Evolutionary conservation across 2,797 vertebrate species (phyloP).

Genomic region (Melanotaenia pygmaea): DNA sequence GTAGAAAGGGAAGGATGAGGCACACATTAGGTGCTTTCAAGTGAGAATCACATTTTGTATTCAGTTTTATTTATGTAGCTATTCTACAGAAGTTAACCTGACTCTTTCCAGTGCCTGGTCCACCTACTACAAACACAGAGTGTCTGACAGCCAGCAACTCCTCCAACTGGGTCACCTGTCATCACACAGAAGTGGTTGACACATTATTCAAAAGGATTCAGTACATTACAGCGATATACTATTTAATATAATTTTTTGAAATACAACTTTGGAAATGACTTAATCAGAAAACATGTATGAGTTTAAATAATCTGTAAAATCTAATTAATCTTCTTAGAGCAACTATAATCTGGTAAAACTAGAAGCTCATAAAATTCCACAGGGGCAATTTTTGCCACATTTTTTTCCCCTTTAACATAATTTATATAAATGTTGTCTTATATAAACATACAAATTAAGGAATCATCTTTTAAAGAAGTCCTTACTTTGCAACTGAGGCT

Average conservation of each 20-base stretch:
- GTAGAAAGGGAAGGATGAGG: not conserved
- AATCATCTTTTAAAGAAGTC: too few species aligned
- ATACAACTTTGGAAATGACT: not conserved
- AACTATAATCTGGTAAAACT: not conserved
- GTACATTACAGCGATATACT: not conserved
- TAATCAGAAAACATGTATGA: not conserved
- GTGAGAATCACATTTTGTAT: not conserved
- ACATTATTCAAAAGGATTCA: not conserved
- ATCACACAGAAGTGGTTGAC: constrained; percentile 17
- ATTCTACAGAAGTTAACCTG: constrained; percentile 68
- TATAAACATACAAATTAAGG: too few species aligned
- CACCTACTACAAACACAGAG: constrained; percentile 85
- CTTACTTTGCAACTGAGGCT: not conserved
- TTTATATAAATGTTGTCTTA: too few species aligned
- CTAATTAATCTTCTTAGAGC: too few species aligned
- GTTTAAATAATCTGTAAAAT: too few species aligned
- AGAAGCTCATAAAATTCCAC: not conserved
- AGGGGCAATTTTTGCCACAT: not conserved
- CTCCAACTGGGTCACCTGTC: constrained; percentile 84
- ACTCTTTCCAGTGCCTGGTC: constrained; percentile 84
- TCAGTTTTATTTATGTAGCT: not conserved
- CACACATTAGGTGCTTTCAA: not conserved
- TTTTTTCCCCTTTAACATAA: too few species aligned
- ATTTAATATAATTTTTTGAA: not conserved
- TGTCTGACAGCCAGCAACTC: constrained; percentile 82